A percentile compares a stretch with the other conserved stretches of the same genome.
phyloP scores from a whole-genome alignment of 2,797 vertebrate species.

The Melopsittacus undulatus region DNA sequence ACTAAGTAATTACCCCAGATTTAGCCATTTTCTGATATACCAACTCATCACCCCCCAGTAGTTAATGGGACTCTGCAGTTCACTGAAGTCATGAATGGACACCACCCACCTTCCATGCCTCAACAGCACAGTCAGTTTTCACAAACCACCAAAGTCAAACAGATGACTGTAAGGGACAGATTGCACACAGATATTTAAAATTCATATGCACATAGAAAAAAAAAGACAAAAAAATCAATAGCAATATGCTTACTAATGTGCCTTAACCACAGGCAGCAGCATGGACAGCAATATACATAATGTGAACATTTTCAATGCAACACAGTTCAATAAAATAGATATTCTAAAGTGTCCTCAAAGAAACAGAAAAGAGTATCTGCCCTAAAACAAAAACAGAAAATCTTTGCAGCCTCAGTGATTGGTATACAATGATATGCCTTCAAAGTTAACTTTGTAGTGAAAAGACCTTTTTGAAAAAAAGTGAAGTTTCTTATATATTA shows the following conservation, averaged over 20 bases:
- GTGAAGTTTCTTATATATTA: not conserved
- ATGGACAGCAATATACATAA: conserved; percentile 41
- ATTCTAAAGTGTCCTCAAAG: conserved; percentile 31
- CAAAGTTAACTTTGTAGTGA: not conserved
- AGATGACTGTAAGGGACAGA: conserved; percentile 5
- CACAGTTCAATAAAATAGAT: conserved; percentile 47
- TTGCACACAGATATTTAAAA: conserved; percentile 33
- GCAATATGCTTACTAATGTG: conserved; percentile 49
- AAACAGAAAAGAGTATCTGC: not conserved
- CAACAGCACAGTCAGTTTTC: not conserved
- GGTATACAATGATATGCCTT: not conserved
- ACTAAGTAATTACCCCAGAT: not conserved
- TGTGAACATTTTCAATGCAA: conserved; percentile 14
- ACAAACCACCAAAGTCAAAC: conserved; percentile 5
- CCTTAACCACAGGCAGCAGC: conserved; percentile 44
- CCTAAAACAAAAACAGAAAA: not conserved
- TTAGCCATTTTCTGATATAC: not conserved
- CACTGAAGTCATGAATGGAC: not conserved
- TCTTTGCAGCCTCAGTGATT: not conserved
- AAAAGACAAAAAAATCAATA: conserved; percentile 58
- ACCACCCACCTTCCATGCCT: not conserved
- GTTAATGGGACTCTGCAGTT: not conserved
- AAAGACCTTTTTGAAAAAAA: not conserved
- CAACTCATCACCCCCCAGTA: not conserved
- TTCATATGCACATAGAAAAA: not conserved